A percentile compares a stretch with the other conserved stretches of the same genome.
Evolutionary conservation across 2,888 invertebrate genomes (phyloP).

Genomic region (Nematopogon swammerdamellus): DNA sequence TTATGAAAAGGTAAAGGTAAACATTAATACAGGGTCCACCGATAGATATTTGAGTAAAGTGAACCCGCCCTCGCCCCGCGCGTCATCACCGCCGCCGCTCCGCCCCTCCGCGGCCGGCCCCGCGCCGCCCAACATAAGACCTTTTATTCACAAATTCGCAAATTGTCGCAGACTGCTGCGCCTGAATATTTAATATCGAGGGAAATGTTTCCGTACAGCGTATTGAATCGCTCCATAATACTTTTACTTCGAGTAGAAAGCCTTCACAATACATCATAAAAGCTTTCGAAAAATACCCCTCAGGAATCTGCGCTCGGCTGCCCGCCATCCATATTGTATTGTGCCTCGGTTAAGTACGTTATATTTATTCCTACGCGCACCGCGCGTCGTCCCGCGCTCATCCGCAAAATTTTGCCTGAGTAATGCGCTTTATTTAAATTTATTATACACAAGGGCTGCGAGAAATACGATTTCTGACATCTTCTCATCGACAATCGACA

Average conservation of each 20-base stretch:
- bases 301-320: not conserved
- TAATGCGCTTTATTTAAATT: too few species aligned
- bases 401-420: too few species aligned
- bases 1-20: too few species aligned
- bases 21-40: too few species aligned
- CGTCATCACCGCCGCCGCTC: too few species aligned
- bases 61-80: too few species aligned
- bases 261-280: not conserved
- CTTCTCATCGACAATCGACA: too few species aligned
- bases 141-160: not conserved
- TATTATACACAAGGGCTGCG: too few species aligned
- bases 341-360: not conserved
- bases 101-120: too few species aligned
- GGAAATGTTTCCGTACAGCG: not conserved
- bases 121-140: not conserved
- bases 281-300: not conserved
- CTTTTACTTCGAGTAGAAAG: not conserved
- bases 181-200: not conserved
- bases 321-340: not conserved
- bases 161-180: not conserved
- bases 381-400: too few species aligned
- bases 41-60: too few species aligned
- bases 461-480: too few species aligned
- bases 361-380: not conserved
- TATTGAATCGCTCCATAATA: not conserved